Base-by-base conservation (phyloP, 2,888 invertebrate species). In the Machimus rusticus region DNA sequence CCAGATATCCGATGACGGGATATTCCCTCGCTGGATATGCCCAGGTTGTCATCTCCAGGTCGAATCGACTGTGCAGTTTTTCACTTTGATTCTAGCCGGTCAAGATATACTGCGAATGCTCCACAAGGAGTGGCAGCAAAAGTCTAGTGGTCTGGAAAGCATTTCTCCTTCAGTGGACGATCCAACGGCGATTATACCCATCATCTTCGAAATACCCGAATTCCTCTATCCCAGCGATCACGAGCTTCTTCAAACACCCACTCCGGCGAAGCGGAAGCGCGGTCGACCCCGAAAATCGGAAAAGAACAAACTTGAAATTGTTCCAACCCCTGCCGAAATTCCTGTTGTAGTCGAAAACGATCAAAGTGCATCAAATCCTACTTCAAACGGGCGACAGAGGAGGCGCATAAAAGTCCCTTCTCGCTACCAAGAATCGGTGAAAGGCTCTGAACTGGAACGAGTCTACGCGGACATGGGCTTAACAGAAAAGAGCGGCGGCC, bases 41-140 rank as follows among this genome's bases (percentile, higher is more conserved):
- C 96, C 96, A 9, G 95, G 96, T 66, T 97, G 97, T 90, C 95
- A 95, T 88, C 95, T 96, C 87, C 96, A 96, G 91, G 91, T 96
- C 89, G 96, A 96, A 91, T 95, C 96, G 74, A 95, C 96, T 31
- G 95, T 95, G 87, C 95, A 95, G 90, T 97, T 97, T 92, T 94
- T 97, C 90, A 95, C 95, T 89, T 92, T 96, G 23, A 94, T 97
- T 89, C 93, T 95, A 86, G 94, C 94, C 90, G 96, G 96, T 1
- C 96, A 96, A 92, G 94, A 87, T 34, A 87, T 87, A 37, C 77
- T 91, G 16, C 90, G 91, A 9, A 91, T 93, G 77, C 90, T 93
- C 89, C 93, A 91, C 91, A 93, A 92, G 88, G 89, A 90, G 74
- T 92, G 93, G 89, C 89, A 91, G 14, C 91, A 86, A 89, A 89